These are phyloP conservation scores for Thermophis baileyi DNA, from an alignment of 2,113 vertebrate species.

Conservation along the genomic window DNA sequence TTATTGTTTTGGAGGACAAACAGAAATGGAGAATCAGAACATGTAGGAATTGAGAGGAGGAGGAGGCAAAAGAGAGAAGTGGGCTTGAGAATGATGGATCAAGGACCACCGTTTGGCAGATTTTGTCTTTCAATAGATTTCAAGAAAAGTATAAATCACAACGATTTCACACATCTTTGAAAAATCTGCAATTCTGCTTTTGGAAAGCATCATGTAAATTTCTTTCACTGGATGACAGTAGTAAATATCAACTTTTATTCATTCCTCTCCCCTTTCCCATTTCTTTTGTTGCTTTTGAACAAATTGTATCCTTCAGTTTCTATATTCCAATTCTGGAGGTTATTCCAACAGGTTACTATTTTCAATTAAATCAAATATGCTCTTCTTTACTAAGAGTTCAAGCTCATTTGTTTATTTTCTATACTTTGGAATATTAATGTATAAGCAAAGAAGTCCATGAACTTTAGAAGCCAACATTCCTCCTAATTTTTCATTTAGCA, in stretches of 20 bases:
- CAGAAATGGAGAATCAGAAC: slow-evolving; percentile 3
- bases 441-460: not conserved
- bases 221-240: not conserved
- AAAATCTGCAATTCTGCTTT: not conserved
- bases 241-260: not conserved
- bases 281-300: not conserved
- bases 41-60: not conserved
- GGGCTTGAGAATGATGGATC: not conserved
- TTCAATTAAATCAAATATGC: not conserved
- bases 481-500: not conserved
- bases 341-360: not conserved
- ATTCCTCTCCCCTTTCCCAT: not conserved
- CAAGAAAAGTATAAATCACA: not conserved
- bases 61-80: not conserved
- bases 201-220: not conserved
- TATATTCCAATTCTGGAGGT: not conserved
- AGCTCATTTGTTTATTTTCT: not conserved
- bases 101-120: not conserved
- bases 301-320: not conserved
- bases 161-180: not conserved
- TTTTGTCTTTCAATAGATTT: not conserved
- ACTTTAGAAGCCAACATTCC: not conserved
- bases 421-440: not conserved
- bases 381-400: not conserved
- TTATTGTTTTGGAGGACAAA: slow-evolving; percentile 2